Conservation (phyloP, 1,140 invertebrate species). For the Plectrocnemia conspersa region DNA sequence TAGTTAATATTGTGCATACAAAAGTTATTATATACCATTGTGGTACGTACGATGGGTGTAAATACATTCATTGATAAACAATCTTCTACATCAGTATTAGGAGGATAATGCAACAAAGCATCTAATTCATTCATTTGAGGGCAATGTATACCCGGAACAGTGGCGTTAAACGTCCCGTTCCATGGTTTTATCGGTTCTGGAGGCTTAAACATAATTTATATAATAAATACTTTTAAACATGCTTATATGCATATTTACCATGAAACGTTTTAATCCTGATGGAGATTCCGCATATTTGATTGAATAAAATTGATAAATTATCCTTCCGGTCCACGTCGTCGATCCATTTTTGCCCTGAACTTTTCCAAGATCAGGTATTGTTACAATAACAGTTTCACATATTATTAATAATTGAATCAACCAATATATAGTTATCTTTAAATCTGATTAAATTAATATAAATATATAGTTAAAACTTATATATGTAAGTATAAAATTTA, state of each 20-base stretch:
- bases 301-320: slow-evolving; percentile 12
- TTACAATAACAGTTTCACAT: slow-evolving; percentile 4
- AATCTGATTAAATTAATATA: too few relatives aligned
- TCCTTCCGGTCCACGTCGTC: slow-evolving; percentile 16
- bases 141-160: slow-evolving; percentile 12
- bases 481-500: too few relatives aligned
- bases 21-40: not conserved
- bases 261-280: slow-evolving; percentile 16
- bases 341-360: slow-evolving; percentile 7
- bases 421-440: too few relatives aligned
- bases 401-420: too few relatives aligned
- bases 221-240: too few relatives aligned
- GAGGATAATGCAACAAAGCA: not conserved
- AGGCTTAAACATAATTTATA: slow-evolving; percentile 18
- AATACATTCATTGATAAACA: slow-evolving; percentile 40
- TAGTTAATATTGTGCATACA: not conserved
- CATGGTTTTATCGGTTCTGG: slow-evolving; percentile 17
- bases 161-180: slow-evolving; percentile 17
- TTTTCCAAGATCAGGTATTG: slow-evolving; percentile 12
- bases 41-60: slow-evolving; percentile 34
- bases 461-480: too few relatives aligned
- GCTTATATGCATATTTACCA: slow-evolving; percentile 16
- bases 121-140: slow-evolving; percentile 5
- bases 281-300: slow-evolving; percentile 14
- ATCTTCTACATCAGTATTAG: slow-evolving; percentile 34